Evolutionary conservation across 2,113 vertebrate genomes (phyloP), one percentile per base, ranked within the genome.

Genomic region (Parus major): DNA sequence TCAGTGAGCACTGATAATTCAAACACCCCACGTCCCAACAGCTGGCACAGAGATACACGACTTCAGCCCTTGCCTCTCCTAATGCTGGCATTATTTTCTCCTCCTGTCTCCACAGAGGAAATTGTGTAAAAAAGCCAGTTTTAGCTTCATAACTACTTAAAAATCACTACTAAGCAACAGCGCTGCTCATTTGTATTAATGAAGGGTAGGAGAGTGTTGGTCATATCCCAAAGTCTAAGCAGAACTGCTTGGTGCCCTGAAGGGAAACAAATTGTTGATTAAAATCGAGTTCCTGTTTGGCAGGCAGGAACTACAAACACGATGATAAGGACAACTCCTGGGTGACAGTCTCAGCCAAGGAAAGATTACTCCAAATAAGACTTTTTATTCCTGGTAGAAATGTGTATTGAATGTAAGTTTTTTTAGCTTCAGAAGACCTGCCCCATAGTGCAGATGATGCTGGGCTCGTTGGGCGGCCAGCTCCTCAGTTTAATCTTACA

Each of bases 261-360:
- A 94, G 94, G 71, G 92, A 95, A 93, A 87, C 78, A 95, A 96
- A 95, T 47, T 95, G 89, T 96, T 96, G 95, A 96, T 95, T 95
- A 90, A 95, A 96, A 96, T 94, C 63, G 85, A 95, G 95, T 90
- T 97, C 94, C 84, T 93, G 35, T 91, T 95, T 95, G 93, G 87
- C 93, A 95, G 75, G 79, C 85, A 91, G 59, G 50, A 94, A 61
- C 75, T 88, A 94, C 78, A 93, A 72, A 82, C 81, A 88, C 0
- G 7, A 79, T 80, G 89, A 94, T 94, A 95, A 90, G 79, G 82
- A 95, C 63, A 88, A 50, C 59, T 95, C 85, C 87, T 94, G 82
- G 66, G 75, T 88, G 79, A 78, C 59, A 94, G 68, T 29, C 64
- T 94, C 76, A 95, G 95, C 88, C 91, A 92, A 93, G 29, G 63